Conservation (phyloP, 2,113 vertebrate genomes). For the Rhinogobius similis region DNA sequence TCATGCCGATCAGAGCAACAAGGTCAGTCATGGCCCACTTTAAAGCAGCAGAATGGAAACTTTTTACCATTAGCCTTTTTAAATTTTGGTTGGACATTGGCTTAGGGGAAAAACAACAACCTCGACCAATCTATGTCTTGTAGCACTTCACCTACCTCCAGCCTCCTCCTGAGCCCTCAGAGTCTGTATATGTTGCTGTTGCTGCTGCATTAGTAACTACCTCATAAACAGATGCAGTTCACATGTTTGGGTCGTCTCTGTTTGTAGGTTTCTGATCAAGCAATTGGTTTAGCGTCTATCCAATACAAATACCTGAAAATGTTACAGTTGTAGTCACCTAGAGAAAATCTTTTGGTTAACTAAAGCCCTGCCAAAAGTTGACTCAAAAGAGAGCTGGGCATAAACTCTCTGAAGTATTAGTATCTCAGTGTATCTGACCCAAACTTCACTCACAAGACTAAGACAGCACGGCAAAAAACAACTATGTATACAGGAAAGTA, state of each 20-base stretch:
- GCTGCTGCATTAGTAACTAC: background rate
- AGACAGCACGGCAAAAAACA: no score
- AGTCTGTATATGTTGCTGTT: background rate
- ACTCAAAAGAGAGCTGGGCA: no score
- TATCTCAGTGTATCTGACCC: no score
- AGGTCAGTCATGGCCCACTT: constrained; percentile 75
- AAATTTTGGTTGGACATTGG: background rate
- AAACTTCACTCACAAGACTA: no score
- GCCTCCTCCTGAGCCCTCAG: background rate
- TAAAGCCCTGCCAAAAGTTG: no score
- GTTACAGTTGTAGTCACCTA: no score
- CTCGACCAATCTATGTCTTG: no score
- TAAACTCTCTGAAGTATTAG: no score
- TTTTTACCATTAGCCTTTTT: background rate
- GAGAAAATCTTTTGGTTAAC: no score
- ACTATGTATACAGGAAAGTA: no score
- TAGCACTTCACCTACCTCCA: no score
- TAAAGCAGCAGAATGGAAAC: background rate
- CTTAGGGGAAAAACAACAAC: background rate
- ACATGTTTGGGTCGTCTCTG: background rate
- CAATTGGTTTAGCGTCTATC: background rate
- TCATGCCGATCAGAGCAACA: constrained; percentile 79
- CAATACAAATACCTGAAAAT: no score
- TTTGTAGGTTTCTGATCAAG: background rate
- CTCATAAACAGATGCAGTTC: background rate